Evolutionary conservation across 2,888 invertebrate species (phyloP).

Genomic region (Habroteleia sp.): DNA sequence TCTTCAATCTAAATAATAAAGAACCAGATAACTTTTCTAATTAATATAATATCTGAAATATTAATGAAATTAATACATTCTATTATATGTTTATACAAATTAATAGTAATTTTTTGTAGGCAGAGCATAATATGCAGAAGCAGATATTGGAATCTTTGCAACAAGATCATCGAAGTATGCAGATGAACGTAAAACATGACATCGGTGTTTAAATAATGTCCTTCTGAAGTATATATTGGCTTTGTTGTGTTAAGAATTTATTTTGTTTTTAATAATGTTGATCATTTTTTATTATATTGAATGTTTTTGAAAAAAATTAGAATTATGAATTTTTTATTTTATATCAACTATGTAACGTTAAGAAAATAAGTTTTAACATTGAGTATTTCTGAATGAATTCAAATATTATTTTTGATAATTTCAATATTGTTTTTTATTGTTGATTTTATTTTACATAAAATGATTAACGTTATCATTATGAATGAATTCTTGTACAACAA

Average conservation of each 20-base stretch:
- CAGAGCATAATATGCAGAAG: conserved; percentile 77
- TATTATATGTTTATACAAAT: no score
- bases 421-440: background rate
- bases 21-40: no score
- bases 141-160: conserved; percentile 77
- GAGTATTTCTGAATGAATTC: no score
- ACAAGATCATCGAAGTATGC: conserved; percentile 77
- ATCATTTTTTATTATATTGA: conserved; percentile 16
- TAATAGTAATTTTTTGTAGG: conserved; percentile 72
- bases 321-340: no score
- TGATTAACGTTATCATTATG: conserved; percentile 1
- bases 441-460: conserved; percentile 6
- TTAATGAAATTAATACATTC: no score
- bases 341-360: no score
- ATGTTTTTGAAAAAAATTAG: no score
- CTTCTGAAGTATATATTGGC: conserved; percentile 30
- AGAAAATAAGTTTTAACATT: no score
- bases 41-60: no score
- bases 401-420: conserved; percentile 2
- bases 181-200: conserved; percentile 75
- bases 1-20: no score
- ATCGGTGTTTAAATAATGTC: conserved; percentile 71
- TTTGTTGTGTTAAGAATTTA: conserved; percentile 25
- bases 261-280: conserved; percentile 6
- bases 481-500: conserved; percentile 16